Conservation (phyloP, 2,113 vertebrate species). For the Formicarius rufipectus region DNA sequence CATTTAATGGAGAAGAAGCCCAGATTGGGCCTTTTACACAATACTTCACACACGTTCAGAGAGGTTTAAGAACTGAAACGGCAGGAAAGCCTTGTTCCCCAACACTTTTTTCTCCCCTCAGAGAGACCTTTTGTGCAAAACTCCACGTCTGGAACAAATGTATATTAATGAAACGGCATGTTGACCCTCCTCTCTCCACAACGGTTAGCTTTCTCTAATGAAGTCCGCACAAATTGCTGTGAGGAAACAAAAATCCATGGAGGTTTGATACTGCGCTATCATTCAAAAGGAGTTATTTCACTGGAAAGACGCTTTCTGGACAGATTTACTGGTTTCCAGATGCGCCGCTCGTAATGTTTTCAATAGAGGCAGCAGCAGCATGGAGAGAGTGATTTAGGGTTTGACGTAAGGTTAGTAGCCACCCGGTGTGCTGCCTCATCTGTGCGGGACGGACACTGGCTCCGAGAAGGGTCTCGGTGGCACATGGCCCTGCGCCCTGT, state of each 20-base stretch:
- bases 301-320: constrained; percentile 51
- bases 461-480: neutral
- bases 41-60: constrained; percentile 42
- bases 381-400: constrained; percentile 21
- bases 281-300: constrained; percentile 51
- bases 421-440: neutral
- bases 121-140: constrained; percentile 66
- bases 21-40: constrained; percentile 58
- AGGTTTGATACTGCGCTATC: constrained; percentile 26
- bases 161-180: constrained; percentile 52
- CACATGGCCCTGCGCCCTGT: accelerated
- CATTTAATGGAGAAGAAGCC: constrained; percentile 64
- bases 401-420: constrained; percentile 18
- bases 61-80: constrained; percentile 47
- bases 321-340: constrained; percentile 66
- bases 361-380: constrained; percentile 38
- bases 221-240: constrained; percentile 15
- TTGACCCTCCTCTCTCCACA: constrained; percentile 36
- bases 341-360: constrained; percentile 65
- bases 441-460: neutral
- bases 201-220: constrained; percentile 53
- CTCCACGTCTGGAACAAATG: constrained; percentile 55
- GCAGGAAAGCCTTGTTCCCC: constrained; percentile 56
- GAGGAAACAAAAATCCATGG: constrained; percentile 36
- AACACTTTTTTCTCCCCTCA: constrained; percentile 42